These are phyloP conservation scores for Cylloceria caligata DNA, from an alignment of 2,888 invertebrate species.

Conservation along the genomic window DNA sequence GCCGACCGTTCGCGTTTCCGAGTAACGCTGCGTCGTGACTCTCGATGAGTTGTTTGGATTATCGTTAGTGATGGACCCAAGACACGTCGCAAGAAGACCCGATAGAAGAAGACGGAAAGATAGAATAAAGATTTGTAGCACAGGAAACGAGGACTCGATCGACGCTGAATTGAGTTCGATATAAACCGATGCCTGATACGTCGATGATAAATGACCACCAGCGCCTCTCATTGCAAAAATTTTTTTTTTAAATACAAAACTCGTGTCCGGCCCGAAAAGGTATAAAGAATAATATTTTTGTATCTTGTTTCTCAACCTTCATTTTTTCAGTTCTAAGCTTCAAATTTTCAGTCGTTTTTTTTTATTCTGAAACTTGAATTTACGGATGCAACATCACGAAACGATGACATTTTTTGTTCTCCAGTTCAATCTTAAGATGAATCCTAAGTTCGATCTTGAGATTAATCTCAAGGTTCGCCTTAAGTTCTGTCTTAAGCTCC, in stretches of 20 bases:
- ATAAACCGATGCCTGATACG: constrained; percentile 14
- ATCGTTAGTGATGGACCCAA: constrained; percentile 32
- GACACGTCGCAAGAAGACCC: constrained; percentile 31
- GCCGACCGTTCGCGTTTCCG: constrained; percentile 28
- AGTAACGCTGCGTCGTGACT: constrained; percentile 40
- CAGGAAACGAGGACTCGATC: constrained; percentile 5
- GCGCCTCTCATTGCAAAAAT: neutral
- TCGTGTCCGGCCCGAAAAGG: neutral
- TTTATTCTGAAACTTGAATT: no score
- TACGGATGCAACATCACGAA: no score
- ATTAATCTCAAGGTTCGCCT: no score
- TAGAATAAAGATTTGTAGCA: neutral
- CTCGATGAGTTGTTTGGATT: constrained; percentile 54
- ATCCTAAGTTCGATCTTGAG: no score
- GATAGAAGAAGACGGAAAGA: constrained; percentile 39
- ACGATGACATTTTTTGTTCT: no score
- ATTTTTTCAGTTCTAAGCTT: no score
- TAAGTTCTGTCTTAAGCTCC: no score
- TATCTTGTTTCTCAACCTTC: no score
- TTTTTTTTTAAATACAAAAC: neutral
- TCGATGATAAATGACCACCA: constrained; percentile 8
- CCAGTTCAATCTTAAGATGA: no score
- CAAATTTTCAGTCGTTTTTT: no score
- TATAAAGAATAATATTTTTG: no score
- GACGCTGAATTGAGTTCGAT: constrained; percentile 2